phyloP scores from a whole-genome alignment of 2,797 vertebrate species.

The Streptopelia turtur region DNA sequence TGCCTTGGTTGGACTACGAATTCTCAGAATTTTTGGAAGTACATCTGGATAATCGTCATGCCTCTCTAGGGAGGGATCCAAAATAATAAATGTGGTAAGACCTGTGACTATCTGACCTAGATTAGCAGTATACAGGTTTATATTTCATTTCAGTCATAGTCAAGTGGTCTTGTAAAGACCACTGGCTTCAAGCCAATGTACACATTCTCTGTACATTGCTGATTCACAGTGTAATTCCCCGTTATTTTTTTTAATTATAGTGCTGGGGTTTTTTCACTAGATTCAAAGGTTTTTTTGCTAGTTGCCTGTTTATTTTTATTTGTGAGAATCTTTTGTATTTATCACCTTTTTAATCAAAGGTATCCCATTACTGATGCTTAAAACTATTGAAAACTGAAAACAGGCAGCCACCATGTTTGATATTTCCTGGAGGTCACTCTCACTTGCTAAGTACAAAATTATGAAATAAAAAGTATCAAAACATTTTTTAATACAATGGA shows the following conservation, averaged over 20 bases:
- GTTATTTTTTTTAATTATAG: not conserved
- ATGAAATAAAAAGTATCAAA: not conserved
- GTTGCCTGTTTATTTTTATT: not conserved
- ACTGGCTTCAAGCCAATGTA: not conserved
- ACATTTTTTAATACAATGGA: fast-evolving
- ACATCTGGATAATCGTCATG: not conserved
- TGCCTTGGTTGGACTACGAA: not conserved
- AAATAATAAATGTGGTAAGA: not conserved
- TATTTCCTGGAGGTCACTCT: not conserved
- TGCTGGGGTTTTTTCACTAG: not conserved
- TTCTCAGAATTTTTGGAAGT: not conserved
- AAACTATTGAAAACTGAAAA: not conserved
- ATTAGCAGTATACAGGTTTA: not conserved
- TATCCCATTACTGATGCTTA: not conserved
- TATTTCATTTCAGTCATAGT: not conserved
- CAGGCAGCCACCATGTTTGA: not conserved
- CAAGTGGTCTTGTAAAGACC: not conserved
- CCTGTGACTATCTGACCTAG: fast-evolving
- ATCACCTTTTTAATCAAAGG: not conserved
- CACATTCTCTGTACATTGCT: not conserved
- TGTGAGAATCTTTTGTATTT: not conserved
- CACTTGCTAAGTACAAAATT: not conserved
- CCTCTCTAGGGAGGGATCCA: not conserved
- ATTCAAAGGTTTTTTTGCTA: not conserved
- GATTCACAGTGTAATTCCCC: not conserved